Evolutionary conservation across 1,140 invertebrate species (phyloP).

Genomic region (Nebria ingens): DNA sequence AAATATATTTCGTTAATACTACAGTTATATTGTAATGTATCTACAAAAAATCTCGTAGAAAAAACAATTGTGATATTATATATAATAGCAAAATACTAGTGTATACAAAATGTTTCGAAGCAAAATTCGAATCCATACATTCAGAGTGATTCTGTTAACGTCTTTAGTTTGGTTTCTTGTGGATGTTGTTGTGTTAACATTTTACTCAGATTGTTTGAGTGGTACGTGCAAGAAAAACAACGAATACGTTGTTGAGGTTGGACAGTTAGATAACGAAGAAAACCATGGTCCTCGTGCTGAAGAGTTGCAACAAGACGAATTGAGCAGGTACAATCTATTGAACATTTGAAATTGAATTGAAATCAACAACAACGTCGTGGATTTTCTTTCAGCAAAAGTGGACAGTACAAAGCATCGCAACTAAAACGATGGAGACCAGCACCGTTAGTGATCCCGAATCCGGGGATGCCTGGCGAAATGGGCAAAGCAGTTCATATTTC

Average conservation of each 20-base stretch:
- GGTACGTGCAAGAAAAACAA: conserved; percentile 50
- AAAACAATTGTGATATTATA: conserved; percentile 5
- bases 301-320: neutral
- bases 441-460: conserved; percentile 53
- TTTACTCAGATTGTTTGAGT: conserved; percentile 85
- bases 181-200: conserved; percentile 82
- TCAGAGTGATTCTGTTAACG: conserved; percentile 86
- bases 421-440: conserved; percentile 64
- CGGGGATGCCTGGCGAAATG: conserved; percentile 73
- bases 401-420: conserved; percentile 35
- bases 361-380: neutral
- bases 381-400: conserved; percentile 4
- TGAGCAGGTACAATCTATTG: neutral
- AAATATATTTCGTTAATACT: neutral
- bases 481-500: conserved; percentile 81
- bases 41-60: neutral
- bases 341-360: too few relatives aligned
- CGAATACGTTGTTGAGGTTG: conserved; percentile 39
- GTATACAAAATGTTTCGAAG: conserved; percentile 62
- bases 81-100: neutral
- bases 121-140: conserved; percentile 84
- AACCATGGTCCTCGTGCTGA: neutral
- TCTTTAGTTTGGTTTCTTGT: conserved; percentile 93
- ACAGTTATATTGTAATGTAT: neutral
- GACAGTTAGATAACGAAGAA: neutral